Evolutionary conservation across 2,797 vertebrate genomes (phyloP).

Genomic region (Crypturellus tataupa): DNA sequence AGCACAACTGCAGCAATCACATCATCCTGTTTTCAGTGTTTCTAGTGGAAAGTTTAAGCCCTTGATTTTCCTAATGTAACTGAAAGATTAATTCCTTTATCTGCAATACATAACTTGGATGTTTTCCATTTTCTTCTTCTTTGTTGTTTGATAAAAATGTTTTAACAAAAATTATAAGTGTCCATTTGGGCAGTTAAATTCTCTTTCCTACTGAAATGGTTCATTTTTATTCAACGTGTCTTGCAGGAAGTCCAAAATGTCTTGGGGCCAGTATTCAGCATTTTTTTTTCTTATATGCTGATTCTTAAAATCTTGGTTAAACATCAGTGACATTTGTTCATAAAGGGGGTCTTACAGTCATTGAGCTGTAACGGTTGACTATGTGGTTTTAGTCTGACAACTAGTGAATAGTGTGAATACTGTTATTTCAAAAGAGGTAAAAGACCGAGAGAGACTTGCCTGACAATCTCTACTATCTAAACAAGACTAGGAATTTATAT

Average conservation of each 20-base stretch:
- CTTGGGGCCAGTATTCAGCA: background rate
- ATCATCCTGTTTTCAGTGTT: background rate
- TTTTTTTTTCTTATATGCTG: background rate
- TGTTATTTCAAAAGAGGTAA: background rate
- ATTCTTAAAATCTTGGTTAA: background rate
- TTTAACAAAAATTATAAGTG: background rate
- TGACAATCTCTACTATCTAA: background rate
- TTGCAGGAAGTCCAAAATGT: background rate
- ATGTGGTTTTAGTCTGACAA: background rate
- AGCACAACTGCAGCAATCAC: background rate
- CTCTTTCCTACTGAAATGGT: background rate
- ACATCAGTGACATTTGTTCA: background rate
- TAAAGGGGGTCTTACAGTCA: background rate
- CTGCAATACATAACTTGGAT: background rate
- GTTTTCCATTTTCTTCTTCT: background rate
- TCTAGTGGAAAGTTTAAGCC: background rate
- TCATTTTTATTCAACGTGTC: background rate
- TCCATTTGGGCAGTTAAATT: background rate
- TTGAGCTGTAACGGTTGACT: background rate
- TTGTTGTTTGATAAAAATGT: background rate
- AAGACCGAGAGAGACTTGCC: background rate
- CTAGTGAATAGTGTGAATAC: background rate
- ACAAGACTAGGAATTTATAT: background rate
- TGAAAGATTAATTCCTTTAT: background rate
- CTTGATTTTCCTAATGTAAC: slow-evolving; percentile 20